Evolutionary conservation across 2,888 invertebrate species (phyloP), one percentile per base, ranked within the genome.

Genomic region (Drosophila lacicola): DNA sequence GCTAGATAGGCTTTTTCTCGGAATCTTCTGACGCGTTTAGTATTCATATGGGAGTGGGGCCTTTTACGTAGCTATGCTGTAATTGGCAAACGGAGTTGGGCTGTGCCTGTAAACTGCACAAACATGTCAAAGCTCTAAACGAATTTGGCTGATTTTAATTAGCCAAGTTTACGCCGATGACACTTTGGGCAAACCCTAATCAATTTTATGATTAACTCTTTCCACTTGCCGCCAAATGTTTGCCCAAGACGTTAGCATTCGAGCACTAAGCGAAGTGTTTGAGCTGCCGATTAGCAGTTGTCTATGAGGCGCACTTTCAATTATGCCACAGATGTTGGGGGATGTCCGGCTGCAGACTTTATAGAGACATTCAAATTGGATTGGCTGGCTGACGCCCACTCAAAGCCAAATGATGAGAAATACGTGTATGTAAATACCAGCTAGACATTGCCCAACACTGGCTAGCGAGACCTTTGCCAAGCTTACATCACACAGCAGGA

Each of bases 401-500:
- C 14, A 41, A 51, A 29, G 25, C 25, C 25, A 8, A 8, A 29
- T 29, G 25, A 29, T n/a, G n/a, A 25, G 11, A 34, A 37, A 19
- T 14, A 36, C 4, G 14, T 11, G 2, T 36, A 19, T 11, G 11
- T 36, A 11, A 36, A 19, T 54, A 42, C 36, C 19, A 47, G 41
- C 41, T 39, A 44, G 46, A 46, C 39, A 64, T 76, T 76, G 74
- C 64, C 34, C 64, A 76, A 76, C 29, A 29, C 55, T 63, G 57
- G 50, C 47, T 33, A 55, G 65, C 41, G 47, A 70, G 70, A 79
- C 79, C 76, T 76, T 69, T 76, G 65, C 53, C 33, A 25, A 60
- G 67, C 45, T 82, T 82, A 82, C 82, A 88, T 82, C 82, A 82
- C 62, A 79, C 63, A 86, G 76, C 69, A 81, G 65, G 86, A 82